Conservation (phyloP, 2,113 vertebrate species). For the Sinocyclocheilus grahami region DNA sequence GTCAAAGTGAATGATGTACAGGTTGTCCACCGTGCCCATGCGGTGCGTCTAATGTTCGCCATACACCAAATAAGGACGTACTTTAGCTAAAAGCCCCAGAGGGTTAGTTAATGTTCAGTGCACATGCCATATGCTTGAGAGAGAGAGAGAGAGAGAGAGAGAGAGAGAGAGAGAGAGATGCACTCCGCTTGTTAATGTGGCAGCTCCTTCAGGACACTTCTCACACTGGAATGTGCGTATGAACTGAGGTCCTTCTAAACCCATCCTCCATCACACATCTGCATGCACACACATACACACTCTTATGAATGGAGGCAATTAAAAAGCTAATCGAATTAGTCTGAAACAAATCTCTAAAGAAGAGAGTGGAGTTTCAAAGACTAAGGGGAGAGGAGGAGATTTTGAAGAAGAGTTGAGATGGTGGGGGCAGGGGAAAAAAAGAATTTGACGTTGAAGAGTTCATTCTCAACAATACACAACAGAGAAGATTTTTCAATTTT, state of each 20-base stretch:
- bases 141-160: background rate
- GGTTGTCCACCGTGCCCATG: background rate
- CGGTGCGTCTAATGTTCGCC: background rate
- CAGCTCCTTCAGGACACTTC: conserved; percentile 36
- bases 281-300: background rate
- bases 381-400: background rate
- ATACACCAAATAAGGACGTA: background rate
- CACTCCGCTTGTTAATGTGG: conserved; percentile 27
- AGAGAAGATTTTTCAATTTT: background rate
- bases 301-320: background rate
- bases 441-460: background rate
- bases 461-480: background rate
- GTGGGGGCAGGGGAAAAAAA: background rate
- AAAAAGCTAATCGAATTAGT: conserved; percentile 3
- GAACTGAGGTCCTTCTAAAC: conserved; percentile 25
- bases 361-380: conserved; percentile 1
- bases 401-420: background rate
- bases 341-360: conserved; percentile 17
- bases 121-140: conserved; percentile 20
- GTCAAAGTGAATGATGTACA: background rate
- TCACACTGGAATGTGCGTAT: conserved; percentile 55
- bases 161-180: background rate
- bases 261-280: conserved; percentile 4
- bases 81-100: background rate
- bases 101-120: conserved; percentile 21